Percentiles rank a stretch among this genome's conserved stretches.
Conservation (phyloP, 1,140 invertebrate genomes). For the Drosophila suzukii region DNA sequence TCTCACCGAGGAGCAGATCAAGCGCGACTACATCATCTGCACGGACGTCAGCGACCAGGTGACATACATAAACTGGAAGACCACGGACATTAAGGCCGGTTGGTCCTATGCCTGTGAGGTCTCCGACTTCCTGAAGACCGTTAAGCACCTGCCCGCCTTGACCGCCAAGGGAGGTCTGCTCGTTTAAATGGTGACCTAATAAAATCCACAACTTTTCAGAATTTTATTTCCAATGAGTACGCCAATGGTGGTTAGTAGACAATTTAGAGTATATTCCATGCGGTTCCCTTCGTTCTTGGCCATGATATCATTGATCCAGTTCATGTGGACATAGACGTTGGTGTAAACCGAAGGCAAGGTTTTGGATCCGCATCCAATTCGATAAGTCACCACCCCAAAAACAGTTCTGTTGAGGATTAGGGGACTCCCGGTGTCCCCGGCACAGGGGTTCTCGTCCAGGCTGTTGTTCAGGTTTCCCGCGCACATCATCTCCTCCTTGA, state of each 20-base stretch:
- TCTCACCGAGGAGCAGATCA: constrained; percentile 73
- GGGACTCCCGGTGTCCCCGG: constrained; percentile 51
- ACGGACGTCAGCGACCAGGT: constrained; percentile 85
- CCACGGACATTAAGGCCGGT: constrained; percentile 85
- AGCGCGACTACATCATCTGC: constrained; percentile 85
- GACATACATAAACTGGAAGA: constrained; percentile 85
- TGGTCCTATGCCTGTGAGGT: constrained; percentile 89
- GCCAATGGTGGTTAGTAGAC: neutral
- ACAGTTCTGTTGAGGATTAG: constrained; percentile 37
- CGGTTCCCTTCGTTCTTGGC: neutral
- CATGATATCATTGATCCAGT: constrained; percentile 39
- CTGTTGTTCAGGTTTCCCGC: constrained; percentile 40
- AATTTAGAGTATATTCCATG: neutral
- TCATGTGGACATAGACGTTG: constrained; percentile 44
- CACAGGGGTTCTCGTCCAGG: constrained; percentile 50
- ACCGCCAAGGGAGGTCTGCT: constrained; percentile 71
- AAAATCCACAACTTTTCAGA: constrained; percentile 25
- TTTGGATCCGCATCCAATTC: constrained; percentile 48
- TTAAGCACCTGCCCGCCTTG: constrained; percentile 84
- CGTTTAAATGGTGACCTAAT: constrained; percentile 47
- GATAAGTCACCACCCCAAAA: constrained; percentile 55
- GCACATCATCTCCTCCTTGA: constrained; percentile 58
- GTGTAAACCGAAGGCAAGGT: constrained; percentile 47
- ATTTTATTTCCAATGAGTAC: constrained; percentile 18
- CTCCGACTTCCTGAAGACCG: constrained; percentile 86